These are phyloP conservation scores for Phymastichus coffea DNA, from an alignment of 1,140 invertebrate species.

Conservation along the genomic window DNA sequence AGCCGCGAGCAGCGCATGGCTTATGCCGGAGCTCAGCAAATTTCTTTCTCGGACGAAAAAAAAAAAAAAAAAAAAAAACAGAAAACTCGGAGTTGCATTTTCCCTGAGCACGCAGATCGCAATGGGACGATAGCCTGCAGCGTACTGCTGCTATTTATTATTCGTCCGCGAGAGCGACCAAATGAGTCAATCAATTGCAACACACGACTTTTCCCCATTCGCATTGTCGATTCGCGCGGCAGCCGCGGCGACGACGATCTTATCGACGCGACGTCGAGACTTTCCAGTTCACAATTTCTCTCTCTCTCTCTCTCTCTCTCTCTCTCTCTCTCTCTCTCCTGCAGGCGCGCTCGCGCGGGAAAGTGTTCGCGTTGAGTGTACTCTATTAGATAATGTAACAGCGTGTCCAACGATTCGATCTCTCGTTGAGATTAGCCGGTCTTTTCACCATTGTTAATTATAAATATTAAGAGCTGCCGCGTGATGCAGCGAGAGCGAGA, in stretches of 20 bases:
- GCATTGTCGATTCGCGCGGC: neutral
- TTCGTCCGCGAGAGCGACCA: neutral
- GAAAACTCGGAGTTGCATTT: too few species aligned
- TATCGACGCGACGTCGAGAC: neutral
- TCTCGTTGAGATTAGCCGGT: neutral
- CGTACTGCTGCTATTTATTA: too few species aligned
- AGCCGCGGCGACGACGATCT: neutral
- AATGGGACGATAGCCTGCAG: neutral
- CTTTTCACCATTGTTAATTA: slow-evolving; percentile 6
- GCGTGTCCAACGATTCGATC: neutral
- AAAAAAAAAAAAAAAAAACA: too few species aligned
- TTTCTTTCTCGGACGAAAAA: too few species aligned
- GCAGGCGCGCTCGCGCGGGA: neutral
- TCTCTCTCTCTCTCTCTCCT: too few species aligned
- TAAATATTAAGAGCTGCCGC: slow-evolving; percentile 3
- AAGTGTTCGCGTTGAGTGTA: neutral
- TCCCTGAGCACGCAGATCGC: too few species aligned
- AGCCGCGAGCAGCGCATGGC: too few species aligned
- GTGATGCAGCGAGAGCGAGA: neutral
- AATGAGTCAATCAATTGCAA: neutral
- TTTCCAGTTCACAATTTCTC: too few species aligned
- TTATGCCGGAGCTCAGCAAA: too few species aligned
- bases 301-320: too few species aligned
- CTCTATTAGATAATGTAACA: neutral
- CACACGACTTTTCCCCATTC: neutral